Percentiles rank a stretch among this genome's conserved stretches.
phyloP scores from a whole-genome alignment of 2,888 invertebrate species.

The Seira sanloemensis region DNA sequence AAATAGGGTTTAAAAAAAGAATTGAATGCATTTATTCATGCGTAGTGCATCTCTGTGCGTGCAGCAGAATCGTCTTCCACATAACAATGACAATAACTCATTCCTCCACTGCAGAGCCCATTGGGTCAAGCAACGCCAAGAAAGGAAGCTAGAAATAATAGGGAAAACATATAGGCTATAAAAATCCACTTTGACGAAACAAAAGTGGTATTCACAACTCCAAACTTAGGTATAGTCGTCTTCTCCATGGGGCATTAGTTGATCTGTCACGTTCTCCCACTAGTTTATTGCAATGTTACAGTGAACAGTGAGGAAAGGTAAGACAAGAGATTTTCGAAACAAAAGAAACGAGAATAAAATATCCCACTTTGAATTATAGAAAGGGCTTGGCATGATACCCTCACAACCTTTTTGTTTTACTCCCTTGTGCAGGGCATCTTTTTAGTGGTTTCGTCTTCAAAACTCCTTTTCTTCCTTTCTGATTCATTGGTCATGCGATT shows the following conservation, averaged over 20 bases:
- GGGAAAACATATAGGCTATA: not conserved
- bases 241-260: conserved; percentile 57
- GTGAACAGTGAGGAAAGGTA: not conserved
- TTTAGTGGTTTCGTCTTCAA: no score
- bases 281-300: not conserved
- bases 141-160: not conserved
- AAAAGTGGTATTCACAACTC: not conserved
- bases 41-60: not conserved
- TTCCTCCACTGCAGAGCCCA: not conserved
- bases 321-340: conserved; percentile 6
- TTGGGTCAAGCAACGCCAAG: not conserved
- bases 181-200: not conserved
- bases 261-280: conserved; percentile 58
- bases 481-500: conserved; percentile 34
- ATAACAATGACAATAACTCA: not conserved
- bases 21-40: not conserved
- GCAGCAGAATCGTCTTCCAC: not conserved
- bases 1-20: not conserved
- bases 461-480: no score
- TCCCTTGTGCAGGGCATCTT: not conserved
- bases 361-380: not conserved
- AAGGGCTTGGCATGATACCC: conserved; percentile 50
- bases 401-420: not conserved
- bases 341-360: conserved; percentile 24
- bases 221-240: not conserved